phyloP scores from a whole-genome alignment of 2,888 invertebrate species.

The Andrena marginata region DNA sequence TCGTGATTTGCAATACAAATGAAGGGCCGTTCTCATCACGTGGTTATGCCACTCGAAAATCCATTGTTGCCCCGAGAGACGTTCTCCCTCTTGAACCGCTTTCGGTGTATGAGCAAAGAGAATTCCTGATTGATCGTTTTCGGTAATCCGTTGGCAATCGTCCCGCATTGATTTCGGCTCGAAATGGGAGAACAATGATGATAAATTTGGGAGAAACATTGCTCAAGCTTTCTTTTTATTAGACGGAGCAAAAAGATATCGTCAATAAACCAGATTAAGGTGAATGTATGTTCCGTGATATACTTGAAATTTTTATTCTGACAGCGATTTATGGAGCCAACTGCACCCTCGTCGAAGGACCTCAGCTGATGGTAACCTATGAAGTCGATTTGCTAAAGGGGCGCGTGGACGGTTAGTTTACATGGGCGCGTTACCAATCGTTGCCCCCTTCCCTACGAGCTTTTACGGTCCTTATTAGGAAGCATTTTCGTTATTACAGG shows the following conservation, averaged over 20 bases:
- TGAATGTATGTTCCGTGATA: not conserved
- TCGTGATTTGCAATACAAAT: constrained; percentile 25
- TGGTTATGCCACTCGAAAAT: constrained; percentile 27
- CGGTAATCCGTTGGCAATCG: not conserved
- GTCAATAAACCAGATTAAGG: not conserved
- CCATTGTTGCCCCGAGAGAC: constrained; percentile 33
- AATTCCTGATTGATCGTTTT: constrained; percentile 18
- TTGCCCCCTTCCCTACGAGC: not conserved
- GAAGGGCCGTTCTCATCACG: constrained; percentile 18
- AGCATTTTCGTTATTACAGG: constrained; percentile 2
- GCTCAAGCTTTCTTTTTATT: too few species aligned
- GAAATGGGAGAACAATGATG: not conserved
- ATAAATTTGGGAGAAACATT: too few species aligned
- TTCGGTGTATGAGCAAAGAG: not conserved
- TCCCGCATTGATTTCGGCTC: not conserved
- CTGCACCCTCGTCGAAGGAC: not conserved
- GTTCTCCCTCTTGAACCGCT: constrained; percentile 15
- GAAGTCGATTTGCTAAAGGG: constrained; percentile 48
- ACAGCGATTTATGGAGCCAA: constrained; percentile 4
- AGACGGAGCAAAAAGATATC: too few species aligned
- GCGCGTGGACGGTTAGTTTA: constrained; percentile 44
- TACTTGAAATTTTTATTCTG: constrained; percentile 8
- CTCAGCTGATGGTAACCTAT: constrained; percentile 25
- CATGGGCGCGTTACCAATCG: constrained; percentile 32
- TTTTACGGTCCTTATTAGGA: constrained; percentile 9